Evolutionary conservation across 2,888 invertebrate species (phyloP).

Genomic region (Pristionchus exspectatus): DNA sequence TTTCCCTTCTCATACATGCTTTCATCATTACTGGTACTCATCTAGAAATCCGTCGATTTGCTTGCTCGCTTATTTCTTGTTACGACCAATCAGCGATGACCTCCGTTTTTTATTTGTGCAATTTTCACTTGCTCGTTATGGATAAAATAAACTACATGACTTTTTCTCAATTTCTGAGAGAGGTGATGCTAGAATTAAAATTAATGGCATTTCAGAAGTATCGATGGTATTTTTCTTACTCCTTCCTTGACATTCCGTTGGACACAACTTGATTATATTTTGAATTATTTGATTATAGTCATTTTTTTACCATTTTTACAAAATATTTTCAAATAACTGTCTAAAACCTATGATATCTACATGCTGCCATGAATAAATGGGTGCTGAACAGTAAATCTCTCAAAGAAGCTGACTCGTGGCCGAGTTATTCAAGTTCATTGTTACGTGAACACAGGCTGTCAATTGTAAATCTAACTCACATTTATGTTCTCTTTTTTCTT

Average conservation of each 20-base stretch:
- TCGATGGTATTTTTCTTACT: background rate
- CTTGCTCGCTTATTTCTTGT: constrained; percentile 18
- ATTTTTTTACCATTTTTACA: too few species aligned
- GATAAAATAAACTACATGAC: background rate
- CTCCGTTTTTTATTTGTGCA: background rate
- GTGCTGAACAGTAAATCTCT: too few species aligned
- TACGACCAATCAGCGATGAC: background rate
- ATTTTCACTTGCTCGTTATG: background rate
- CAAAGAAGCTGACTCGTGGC: too few species aligned
- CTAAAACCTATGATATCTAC: too few species aligned
- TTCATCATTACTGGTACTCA: background rate
- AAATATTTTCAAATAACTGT: too few species aligned
- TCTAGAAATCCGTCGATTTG: constrained; percentile 3
- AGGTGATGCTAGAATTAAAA: too few species aligned
- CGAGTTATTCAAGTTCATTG: background rate
- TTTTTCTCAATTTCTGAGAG: background rate
- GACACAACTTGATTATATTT: background rate
- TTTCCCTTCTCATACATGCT: background rate
- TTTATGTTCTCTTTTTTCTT: background rate
- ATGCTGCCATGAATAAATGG: too few species aligned
- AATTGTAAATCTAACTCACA: background rate
- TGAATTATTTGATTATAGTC: background rate
- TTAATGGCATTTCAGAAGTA: too few species aligned
- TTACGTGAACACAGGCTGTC: background rate
- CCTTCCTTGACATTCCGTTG: background rate